phyloP scores from a whole-genome alignment of 2,888 invertebrate genomes.

The Eupithecia dodoneata region DNA sequence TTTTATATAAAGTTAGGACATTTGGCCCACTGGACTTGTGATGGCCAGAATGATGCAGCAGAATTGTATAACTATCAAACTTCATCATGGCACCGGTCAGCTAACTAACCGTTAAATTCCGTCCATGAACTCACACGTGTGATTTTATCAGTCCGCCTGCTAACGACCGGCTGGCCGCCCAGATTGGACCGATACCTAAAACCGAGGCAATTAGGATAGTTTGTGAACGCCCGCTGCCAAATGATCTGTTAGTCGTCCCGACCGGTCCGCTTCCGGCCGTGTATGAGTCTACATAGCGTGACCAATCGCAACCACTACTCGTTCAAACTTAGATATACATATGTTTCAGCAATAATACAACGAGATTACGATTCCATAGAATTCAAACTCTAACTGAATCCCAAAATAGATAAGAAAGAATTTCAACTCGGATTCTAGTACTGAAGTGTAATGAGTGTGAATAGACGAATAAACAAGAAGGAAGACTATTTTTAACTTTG shows the following conservation, averaged over 20 bases:
- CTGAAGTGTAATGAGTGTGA: no score
- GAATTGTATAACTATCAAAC: background rate
- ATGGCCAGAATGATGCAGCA: background rate
- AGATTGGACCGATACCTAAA: conserved; percentile 60
- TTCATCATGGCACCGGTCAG: background rate
- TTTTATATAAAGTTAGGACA: background rate
- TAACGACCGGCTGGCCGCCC: background rate
- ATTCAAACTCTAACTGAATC: background rate
- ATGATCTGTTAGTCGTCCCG: conserved; percentile 22
- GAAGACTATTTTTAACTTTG: no score
- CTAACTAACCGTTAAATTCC: background rate
- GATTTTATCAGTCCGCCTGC: conserved; percentile 1
- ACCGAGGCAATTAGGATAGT: conserved; percentile 75
- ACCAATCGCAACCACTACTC: background rate
- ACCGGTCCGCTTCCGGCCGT: background rate
- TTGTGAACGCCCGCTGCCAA: conserved; percentile 59
- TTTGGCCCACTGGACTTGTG: background rate
- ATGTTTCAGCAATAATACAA: background rate
- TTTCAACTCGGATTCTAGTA: no score
- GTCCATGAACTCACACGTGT: background rate
- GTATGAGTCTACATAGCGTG: background rate
- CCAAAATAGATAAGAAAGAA: background rate
- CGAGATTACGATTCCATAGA: background rate
- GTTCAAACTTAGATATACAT: background rate
- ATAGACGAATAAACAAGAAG: no score